phyloP scores from a whole-genome alignment of 2,797 vertebrate genomes.

The Intellagama lesueurii region DNA sequence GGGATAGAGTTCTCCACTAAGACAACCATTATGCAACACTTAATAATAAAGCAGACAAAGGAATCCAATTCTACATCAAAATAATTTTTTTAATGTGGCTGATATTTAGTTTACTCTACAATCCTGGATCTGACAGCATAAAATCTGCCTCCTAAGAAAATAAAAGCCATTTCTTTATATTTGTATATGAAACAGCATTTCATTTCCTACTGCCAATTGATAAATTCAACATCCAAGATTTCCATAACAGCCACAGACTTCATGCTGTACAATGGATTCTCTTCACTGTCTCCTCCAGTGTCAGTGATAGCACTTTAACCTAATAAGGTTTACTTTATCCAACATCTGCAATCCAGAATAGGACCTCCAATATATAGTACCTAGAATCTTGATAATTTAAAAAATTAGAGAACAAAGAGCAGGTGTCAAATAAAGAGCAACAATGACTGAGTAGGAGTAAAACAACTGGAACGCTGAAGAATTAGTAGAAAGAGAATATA shows the following conservation, averaged over 20 bases:
- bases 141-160: background rate
- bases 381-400: background rate
- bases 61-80: background rate
- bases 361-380: background rate
- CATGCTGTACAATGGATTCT: background rate
- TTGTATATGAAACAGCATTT: background rate
- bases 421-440: background rate
- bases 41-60: background rate
- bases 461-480: background rate
- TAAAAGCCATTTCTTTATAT: background rate
- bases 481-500: background rate
- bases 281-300: background rate
- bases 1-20: no score
- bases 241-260: background rate
- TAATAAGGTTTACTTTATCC: background rate
- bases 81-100: background rate
- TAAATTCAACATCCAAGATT: background rate
- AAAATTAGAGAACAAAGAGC: background rate
- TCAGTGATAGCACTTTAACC: background rate
- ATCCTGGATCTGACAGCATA: background rate
- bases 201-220: background rate
- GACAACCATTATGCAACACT: background rate
- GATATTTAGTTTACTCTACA: background rate
- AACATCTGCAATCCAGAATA: background rate
- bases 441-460: background rate